Evolutionary conservation across 2,797 vertebrate species (phyloP).

Genomic region (Threskiornis aethiopicus): DNA sequence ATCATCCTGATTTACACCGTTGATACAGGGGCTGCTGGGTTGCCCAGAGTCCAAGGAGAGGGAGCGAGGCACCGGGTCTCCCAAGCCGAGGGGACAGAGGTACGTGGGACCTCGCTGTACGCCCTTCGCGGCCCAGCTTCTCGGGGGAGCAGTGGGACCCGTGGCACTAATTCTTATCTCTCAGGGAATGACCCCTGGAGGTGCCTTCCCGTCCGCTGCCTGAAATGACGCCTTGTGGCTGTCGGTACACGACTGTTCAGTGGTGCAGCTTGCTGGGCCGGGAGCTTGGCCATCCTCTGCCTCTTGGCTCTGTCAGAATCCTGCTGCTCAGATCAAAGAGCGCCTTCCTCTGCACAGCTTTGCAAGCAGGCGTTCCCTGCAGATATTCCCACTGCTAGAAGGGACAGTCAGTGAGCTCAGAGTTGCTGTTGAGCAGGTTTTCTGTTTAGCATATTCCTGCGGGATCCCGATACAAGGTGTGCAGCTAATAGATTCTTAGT

Average conservation of each 20-base stretch:
- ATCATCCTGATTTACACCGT: background rate
- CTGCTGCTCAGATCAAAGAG: background rate
- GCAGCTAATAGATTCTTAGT: background rate
- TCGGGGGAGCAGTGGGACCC: background rate
- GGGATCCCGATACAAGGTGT: background rate
- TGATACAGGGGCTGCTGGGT: background rate
- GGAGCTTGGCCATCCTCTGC: background rate
- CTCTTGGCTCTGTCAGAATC: no score
- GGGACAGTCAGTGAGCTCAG: background rate
- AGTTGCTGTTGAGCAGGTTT: background rate
- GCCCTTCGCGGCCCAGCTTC: background rate
- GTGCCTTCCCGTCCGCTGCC: background rate
- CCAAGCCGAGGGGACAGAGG: background rate
- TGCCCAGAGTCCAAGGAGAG: background rate
- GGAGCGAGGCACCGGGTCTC: background rate
- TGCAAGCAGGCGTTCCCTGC: background rate
- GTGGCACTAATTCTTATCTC: no score
- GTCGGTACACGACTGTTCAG: accelerated
- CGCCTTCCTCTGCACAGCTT: background rate
- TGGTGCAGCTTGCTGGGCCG: accelerated
- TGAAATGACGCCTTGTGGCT: background rate
- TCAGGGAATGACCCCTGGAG: background rate
- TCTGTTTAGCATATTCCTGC: background rate
- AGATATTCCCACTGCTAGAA: no score
- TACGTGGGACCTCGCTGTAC: accelerated